Evolutionary conservation across 2,888 invertebrate species (phyloP).

Genomic region (Spilarctia lutea): DNA sequence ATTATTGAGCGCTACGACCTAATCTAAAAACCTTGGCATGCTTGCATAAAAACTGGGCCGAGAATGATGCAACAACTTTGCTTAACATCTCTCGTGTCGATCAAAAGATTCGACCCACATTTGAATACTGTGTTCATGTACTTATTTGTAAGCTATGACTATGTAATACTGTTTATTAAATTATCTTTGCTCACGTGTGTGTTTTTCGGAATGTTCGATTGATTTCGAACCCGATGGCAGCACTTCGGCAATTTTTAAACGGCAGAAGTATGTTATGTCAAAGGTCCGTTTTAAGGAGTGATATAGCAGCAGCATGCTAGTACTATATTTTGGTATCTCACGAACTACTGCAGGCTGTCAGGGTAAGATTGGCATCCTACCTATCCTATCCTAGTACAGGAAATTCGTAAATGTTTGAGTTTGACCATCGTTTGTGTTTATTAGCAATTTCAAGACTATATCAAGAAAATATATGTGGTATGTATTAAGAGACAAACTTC

Average conservation of each 20-base stretch:
- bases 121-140: conserved; percentile 5
- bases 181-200: neutral
- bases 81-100: conserved; percentile 41
- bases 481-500: too few species aligned
- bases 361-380: too few species aligned
- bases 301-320: neutral
- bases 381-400: too few species aligned
- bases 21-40: conserved; percentile 67
- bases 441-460: too few species aligned
- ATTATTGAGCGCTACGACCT: conserved; percentile 58
- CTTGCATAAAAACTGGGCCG: conserved; percentile 57
- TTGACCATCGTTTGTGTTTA: neutral
- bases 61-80: conserved; percentile 52
- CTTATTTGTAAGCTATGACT: neutral
- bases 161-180: neutral
- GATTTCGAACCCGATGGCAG: neutral
- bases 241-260: neutral
- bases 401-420: neutral
- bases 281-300: neutral
- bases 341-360: too few species aligned
- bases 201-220: neutral
- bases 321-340: too few species aligned
- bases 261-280: neutral
- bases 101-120: conserved; percentile 48
- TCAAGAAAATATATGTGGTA: neutral